Evolutionary conservation across 2,113 vertebrate species (phyloP).

Genomic region (Gnathonemus echidnorhynchus): DNA sequence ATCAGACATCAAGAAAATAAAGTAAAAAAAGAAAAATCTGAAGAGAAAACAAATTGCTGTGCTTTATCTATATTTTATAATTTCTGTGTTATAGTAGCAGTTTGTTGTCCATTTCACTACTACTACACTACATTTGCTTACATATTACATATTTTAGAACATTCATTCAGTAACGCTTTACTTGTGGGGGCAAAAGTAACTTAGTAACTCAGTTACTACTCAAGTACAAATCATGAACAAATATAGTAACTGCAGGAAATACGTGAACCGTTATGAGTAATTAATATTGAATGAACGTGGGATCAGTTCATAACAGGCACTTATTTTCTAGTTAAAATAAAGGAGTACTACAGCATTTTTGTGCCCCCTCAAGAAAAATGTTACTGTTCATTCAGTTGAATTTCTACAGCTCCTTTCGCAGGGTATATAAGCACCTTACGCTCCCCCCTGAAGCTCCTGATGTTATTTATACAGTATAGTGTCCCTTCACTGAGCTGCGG

Average conservation of each 20-base stretch:
- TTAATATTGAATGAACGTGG: not conserved
- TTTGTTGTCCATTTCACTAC: not conserved
- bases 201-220: not conserved
- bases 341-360: not conserved
- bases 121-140: not conserved
- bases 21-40: not conserved
- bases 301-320: not conserved
- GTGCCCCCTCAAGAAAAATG: not conserved
- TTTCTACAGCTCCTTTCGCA: not conserved
- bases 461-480: constrained; percentile 45
- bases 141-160: not conserved
- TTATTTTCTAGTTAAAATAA: not conserved
- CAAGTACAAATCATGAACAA: not conserved
- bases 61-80: not conserved
- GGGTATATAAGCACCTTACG: constrained; percentile 39
- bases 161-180: not conserved
- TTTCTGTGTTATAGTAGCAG: not conserved
- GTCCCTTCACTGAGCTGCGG: constrained; percentile 53
- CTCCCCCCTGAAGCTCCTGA: constrained; percentile 39
- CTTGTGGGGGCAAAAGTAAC: not conserved
- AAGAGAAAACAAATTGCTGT: not conserved
- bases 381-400: not conserved
- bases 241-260: not conserved
- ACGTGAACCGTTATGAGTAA: not conserved
- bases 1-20: not conserved